Percentiles rank a stretch among this genome's conserved stretches.
Evolutionary conservation across 2,888 invertebrate species (phyloP).

Genomic region (Coleophora flavipennella): DNA sequence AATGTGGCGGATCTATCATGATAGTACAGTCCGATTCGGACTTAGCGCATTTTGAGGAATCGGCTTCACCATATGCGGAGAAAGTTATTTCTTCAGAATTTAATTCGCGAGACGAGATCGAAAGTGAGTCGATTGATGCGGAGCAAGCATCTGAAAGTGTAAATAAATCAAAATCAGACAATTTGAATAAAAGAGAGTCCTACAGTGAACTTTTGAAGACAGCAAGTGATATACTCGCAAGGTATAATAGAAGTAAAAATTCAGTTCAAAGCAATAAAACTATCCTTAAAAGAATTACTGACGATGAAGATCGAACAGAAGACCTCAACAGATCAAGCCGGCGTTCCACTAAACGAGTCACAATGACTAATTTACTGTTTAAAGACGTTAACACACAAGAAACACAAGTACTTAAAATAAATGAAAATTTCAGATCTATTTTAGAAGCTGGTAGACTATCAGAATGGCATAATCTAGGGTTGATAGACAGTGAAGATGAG

Average conservation of each 20-base stretch:
- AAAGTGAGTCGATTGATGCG: not conserved
- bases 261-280: conserved; percentile 17
- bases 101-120: not conserved
- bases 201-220: conserved; percentile 6
- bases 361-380: conserved; percentile 32
- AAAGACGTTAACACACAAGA: conserved; percentile 19
- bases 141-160: not conserved
- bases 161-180: conserved; percentile 16
- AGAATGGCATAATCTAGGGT: conserved; percentile 50
- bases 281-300: conserved; percentile 35
- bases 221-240: conserved; percentile 8
- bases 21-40: conserved; percentile 34
- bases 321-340: conserved; percentile 3
- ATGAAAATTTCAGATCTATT: conserved; percentile 43
- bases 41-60: too few species aligned
- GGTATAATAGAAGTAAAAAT: conserved; percentile 4
- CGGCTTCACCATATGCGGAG: too few species aligned
- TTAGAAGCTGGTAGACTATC: conserved; percentile 36
- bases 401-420: conserved; percentile 25
- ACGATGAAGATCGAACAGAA: conserved; percentile 15
- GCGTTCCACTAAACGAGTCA: conserved; percentile 44
- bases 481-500: conserved; percentile 43
- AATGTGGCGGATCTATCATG: conserved; percentile 58
- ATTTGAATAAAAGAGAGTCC: conserved; percentile 4
- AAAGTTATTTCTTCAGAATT: too few species aligned